phyloP scores from a whole-genome alignment of 2,888 invertebrate genomes.

The Catocala sponsa region DNA sequence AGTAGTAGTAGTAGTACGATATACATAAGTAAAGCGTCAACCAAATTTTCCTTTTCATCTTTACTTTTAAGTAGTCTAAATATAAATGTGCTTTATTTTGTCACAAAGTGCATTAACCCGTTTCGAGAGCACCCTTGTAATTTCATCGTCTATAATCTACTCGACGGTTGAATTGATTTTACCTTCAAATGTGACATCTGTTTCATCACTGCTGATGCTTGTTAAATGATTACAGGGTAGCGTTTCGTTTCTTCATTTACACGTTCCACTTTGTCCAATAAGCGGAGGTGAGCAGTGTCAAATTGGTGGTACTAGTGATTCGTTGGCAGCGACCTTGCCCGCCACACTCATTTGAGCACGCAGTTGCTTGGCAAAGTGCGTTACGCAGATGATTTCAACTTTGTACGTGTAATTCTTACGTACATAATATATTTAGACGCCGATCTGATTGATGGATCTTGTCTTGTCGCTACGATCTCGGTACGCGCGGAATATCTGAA shows the following conservation, averaged over 20 bases:
- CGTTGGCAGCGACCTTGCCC: conserved; percentile 70
- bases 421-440: conserved; percentile 24
- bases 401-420: conserved; percentile 26
- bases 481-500: conserved; percentile 34
- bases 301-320: conserved; percentile 75
- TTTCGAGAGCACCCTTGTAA: conserved; percentile 39
- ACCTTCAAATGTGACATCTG: conserved; percentile 75
- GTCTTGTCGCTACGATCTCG: conserved; percentile 22
- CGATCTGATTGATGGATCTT: conserved; percentile 31
- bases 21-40: too few species aligned
- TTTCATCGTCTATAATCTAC: conserved; percentile 54
- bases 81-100: conserved; percentile 8
- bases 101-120: conserved; percentile 34
- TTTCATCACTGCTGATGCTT: conserved; percentile 72
- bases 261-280: conserved; percentile 84
- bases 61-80: too few species aligned
- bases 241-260: conserved; percentile 82
- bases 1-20: too few species aligned
- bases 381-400: conserved; percentile 41
- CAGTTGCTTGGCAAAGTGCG: conserved; percentile 42
- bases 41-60: too few species aligned
- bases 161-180: conserved; percentile 71
- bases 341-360: conserved; percentile 48
- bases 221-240: conserved; percentile 78
- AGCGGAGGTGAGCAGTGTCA: conserved; percentile 82